phyloP scores from a whole-genome alignment of 2,113 vertebrate species.

The Myotis brandtii region DNA sequence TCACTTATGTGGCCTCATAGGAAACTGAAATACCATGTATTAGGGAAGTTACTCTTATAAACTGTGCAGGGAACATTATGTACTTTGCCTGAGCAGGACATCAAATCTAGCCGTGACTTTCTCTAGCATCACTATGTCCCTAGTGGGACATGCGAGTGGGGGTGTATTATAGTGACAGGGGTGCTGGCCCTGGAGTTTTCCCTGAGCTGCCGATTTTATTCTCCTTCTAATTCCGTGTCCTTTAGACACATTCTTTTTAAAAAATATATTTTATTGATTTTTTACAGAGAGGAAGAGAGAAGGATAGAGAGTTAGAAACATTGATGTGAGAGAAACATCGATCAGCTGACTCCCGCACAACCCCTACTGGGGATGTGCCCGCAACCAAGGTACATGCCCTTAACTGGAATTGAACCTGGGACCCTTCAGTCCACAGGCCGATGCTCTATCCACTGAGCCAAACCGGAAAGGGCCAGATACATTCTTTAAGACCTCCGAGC shows the following conservation, averaged over 20 bases:
- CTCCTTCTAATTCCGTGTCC: background rate
- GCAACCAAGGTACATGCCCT: too few relatives aligned
- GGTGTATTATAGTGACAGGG: background rate
- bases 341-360: too few relatives aligned
- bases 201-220: background rate
- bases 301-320: too few relatives aligned
- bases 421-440: too few relatives aligned
- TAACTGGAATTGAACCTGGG: too few relatives aligned
- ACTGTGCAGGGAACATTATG: slow-evolving; percentile 59
- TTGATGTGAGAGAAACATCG: too few relatives aligned
- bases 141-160: background rate
- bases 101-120: slow-evolving; percentile 28
- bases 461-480: too few relatives aligned
- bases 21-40: slow-evolving; percentile 72
- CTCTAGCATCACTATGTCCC: background rate
- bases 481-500: background rate
- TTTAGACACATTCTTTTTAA: background rate
- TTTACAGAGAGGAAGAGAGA: too few relatives aligned
- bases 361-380: too few relatives aligned
- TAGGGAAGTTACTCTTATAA: slow-evolving; percentile 69
- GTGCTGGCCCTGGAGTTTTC: background rate
- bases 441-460: too few relatives aligned
- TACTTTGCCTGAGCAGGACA: background rate
- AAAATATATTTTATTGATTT: too few relatives aligned
- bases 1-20: slow-evolving; percentile 77